Base-by-base conservation (phyloP, 2,113 vertebrate genomes). In the Scophthalmus maximus region DNA sequence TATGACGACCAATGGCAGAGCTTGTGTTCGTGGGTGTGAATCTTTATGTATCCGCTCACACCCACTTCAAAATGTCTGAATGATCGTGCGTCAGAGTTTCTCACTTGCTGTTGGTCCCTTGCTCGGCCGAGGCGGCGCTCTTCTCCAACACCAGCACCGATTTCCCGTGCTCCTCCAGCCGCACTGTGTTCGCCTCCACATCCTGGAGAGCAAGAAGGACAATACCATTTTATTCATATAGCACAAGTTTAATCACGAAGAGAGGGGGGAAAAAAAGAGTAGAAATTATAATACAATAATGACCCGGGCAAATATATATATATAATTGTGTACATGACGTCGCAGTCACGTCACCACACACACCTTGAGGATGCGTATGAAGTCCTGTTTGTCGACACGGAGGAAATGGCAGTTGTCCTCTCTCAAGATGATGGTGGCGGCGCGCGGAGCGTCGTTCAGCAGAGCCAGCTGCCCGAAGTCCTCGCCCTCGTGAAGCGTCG, bases 371-470 rank as follows among this genome's bases (percentile, higher is more conserved):
- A 99, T 99, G 32, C 91, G 95, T 83, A 97, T 97, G 85, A 98
- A 99, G 88, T 99, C 97, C 27, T 96, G 95, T 70, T 99, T 99
- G 87, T 98, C 96, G 38, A 98, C 97, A 0, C 97, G 93, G 12
- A 99, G 94, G 76, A 99, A 98, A 63, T 99, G 97, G 78, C 97
- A 98, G 87, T 95, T 96, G 90, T 97, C 95, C 70, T 98, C 97
- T 0, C 96, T 87, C 44, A 98, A 70, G 71, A 98, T 95, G 89
- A 99, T 99, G 85, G 96, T 97, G 80, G 97, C 97, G 0, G 97
- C 94, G 0, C 97, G 94, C 0, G 97, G 97, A 0, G 97, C 96
- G 0, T 98, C 97, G 0, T 99, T 99, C 55, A 99, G 94, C 83
- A 99, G 82, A 0, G 97, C 97, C 57, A 99, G 91, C 90, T 98